Percentiles rank a stretch among this genome's conserved stretches.
These are phyloP conservation scores for Trypoxylon attenuatum DNA, from an alignment of 2,888 invertebrate species.

Conservation along the genomic window DNA sequence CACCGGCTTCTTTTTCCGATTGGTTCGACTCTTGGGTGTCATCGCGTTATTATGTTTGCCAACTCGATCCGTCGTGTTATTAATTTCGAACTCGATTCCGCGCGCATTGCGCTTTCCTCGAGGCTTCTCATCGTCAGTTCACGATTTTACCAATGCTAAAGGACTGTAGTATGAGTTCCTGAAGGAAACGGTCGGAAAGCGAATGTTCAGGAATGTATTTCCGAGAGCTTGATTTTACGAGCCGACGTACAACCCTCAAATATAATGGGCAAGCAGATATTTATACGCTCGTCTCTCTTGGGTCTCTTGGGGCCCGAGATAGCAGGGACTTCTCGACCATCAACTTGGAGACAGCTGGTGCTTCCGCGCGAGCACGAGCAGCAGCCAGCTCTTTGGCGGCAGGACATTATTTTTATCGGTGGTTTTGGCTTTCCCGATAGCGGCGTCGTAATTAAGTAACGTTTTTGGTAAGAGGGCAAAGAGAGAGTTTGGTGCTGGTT, in stretches of 20 bases:
- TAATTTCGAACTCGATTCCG: constrained; percentile 22
- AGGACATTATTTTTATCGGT: background rate
- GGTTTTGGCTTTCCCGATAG: background rate
- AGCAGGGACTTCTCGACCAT: too few relatives aligned
- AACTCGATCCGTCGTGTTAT: constrained; percentile 35
- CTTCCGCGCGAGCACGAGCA: too few relatives aligned
- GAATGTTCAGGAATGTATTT: too few relatives aligned
- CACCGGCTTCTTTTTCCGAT: constrained; percentile 55
- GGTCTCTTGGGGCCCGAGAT: too few relatives aligned
- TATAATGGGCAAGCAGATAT: too few relatives aligned
- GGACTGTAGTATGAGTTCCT: too few relatives aligned
- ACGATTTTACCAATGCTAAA: too few relatives aligned
- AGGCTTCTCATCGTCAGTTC: too few relatives aligned
- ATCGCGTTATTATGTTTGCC: constrained; percentile 53
- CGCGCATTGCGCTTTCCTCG: background rate
- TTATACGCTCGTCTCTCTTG: too few relatives aligned
- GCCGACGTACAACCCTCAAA: too few relatives aligned
- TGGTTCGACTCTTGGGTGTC: constrained; percentile 40
- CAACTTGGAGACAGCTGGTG: background rate
- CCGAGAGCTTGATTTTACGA: too few relatives aligned
- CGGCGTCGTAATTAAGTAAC: background rate
- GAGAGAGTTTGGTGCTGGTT: background rate
- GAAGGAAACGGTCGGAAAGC: too few relatives aligned
- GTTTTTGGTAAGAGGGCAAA: background rate
- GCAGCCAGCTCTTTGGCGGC: background rate